Conservation (phyloP, 2,113 vertebrate species). For the Cyanoderma ruficeps region DNA sequence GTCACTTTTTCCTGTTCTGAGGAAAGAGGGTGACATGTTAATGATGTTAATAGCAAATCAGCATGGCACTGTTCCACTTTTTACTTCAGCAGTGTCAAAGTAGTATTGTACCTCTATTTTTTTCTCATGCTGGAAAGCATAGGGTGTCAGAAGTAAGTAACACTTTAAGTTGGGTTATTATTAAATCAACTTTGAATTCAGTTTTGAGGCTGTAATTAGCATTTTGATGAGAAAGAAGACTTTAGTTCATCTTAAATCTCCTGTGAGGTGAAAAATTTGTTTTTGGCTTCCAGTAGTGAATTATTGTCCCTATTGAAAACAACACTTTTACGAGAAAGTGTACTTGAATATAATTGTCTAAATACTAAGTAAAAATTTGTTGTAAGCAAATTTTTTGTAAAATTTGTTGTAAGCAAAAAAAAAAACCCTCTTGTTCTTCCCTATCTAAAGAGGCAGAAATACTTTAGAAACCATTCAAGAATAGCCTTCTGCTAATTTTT, state of each 20-base stretch:
- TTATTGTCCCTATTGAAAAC: not conserved
- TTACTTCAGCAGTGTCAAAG: not conserved
- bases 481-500: not conserved
- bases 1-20: not conserved
- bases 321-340: not conserved
- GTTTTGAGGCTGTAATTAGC: not conserved
- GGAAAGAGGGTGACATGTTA: not conserved
- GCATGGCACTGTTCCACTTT: not conserved
- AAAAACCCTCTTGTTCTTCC: not conserved
- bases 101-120: not conserved
- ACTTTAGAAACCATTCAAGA: not conserved
- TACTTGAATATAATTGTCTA: not conserved
- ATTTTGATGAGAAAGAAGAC: not conserved
- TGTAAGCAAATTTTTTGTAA: not conserved
- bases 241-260: not conserved
- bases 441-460: not conserved
- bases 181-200: not conserved
- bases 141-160: not conserved
- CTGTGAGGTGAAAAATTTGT: not conserved
- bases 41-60: not conserved
- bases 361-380: not conserved
- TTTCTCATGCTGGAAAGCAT: not conserved
- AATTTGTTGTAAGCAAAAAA: not conserved
- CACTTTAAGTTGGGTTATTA: not conserved
- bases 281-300: not conserved